Evolutionary conservation across 2,797 vertebrate species (phyloP).

Genomic region (Aldrovandia affinis): DNA sequence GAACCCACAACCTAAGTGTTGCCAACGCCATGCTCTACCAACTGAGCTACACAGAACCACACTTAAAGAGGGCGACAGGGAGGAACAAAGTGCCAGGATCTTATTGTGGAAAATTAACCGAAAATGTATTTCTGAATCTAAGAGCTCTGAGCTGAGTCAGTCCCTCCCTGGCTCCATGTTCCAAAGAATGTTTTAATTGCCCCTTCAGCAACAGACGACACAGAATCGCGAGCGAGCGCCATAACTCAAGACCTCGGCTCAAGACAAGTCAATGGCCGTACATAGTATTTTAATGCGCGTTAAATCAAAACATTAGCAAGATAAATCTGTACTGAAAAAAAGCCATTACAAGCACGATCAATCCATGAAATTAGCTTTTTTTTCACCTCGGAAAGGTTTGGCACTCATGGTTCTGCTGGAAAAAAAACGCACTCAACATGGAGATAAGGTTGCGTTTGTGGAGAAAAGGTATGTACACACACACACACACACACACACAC

Average conservation of each 20-base stretch:
- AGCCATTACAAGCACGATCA: conserved; percentile 42
- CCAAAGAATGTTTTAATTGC: conserved; percentile 41
- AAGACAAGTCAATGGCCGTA: conserved; percentile 37
- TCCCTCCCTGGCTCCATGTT: conserved; percentile 9
- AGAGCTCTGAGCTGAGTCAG: neutral
- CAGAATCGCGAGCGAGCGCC: conserved; percentile 19
- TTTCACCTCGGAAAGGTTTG: conserved; percentile 34
- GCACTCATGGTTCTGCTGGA: neutral
- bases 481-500: neutral
- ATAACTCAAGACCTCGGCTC: conserved; percentile 36
- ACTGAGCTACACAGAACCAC: too few species aligned
- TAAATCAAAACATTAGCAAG: conserved; percentile 47
- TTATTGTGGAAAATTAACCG: neutral
- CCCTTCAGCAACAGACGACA: conserved; percentile 14
- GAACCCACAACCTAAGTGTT: too few species aligned
- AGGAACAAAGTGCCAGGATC: neutral
- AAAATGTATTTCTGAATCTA: neutral
- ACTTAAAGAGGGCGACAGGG: neutral
- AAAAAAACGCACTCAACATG: neutral
- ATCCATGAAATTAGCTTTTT: conserved; percentile 39
- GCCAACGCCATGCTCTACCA: too few species aligned
- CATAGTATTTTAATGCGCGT: conserved; percentile 35
- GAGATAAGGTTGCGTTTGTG: conserved; percentile 1
- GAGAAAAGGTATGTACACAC: neutral
- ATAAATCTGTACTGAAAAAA: conserved; percentile 40